Evolutionary conservation across 1,140 invertebrate genomes (phyloP), one percentile per base, ranked within the genome.

Genomic region (Himalopsyche phryganea): DNA sequence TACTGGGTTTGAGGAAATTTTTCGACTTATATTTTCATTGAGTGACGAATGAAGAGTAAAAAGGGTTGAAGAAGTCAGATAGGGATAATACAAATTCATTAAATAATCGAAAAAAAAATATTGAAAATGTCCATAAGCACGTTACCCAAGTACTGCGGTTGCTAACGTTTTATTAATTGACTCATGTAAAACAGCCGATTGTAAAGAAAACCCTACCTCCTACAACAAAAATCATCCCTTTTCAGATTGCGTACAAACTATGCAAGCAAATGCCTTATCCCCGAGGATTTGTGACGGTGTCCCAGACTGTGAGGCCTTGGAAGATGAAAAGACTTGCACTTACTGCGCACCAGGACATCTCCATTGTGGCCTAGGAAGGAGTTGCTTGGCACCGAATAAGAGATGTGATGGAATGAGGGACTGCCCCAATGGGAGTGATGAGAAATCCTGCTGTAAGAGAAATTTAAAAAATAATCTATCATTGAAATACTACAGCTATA

Each of bases 391-490:
- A 0, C 74, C 75, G 4, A 77, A 80, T 33, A 82, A 87, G 61
- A 81, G 87, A 50, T 95, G 92, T 70, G 89, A 93, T 69, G 91
- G 90, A 35, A 83, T 85, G 44, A 74, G 81, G 0, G 90, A 95
- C 70, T 95, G 92, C 68, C 84, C 88, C 0, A 90, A 92, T 70
- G 90, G 88, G 10, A 88, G 87, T 59, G 92, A 95, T 63, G 92
- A 95, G 70, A 82, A 85, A 67, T 85, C 86, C 65, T 94, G 92
- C 67, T 75, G 90, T 92, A 75, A 87, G 88, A 83, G 38, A n/a
- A 46, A 1, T 45, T 54, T 54, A 11, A 36, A 17, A 44, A 54
- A 14, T 10, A 50, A 53, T 23, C 38, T 48, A 49, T 44, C 11
- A 28, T 28, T 28, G n/a, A n/a, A n/a, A 28, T 28, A 28, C 9